A percentile compares a stretch with the other conserved stretches of the same genome.
These are phyloP conservation scores for Caenorhabditis brenneri DNA, from an alignment of 1,140 invertebrate species.

Conservation along the genomic window DNA sequence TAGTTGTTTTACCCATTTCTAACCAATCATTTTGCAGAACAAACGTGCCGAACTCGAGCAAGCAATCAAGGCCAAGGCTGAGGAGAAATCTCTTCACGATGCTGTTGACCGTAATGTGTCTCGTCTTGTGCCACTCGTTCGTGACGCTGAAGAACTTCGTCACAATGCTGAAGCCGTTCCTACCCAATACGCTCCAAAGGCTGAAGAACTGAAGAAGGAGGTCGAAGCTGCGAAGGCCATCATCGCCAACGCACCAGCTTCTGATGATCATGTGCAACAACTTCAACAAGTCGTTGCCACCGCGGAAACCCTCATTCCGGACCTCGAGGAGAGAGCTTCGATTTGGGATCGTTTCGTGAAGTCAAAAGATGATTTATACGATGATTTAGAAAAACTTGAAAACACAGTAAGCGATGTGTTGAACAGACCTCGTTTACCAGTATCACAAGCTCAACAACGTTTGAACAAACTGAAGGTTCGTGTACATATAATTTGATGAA, in stretches of 20 bases:
- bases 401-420: conserved; percentile 10
- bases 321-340: conserved; percentile 25
- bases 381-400: conserved; percentile 44
- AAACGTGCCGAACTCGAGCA: conserved; percentile 43
- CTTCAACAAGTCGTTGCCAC: conserved; percentile 22
- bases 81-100: conserved; percentile 31
- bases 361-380: conserved; percentile 45
- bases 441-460: conserved; percentile 24
- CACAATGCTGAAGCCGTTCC: conserved; percentile 42
- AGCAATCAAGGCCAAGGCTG: conserved; percentile 34
- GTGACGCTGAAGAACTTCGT: conserved; percentile 28
- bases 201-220: conserved; percentile 42
- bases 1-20: background rate
- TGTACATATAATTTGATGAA: background rate
- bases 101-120: conserved; percentile 25
- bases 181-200: conserved; percentile 41
- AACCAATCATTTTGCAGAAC: conserved; percentile 33
- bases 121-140: conserved; percentile 43
- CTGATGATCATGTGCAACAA: conserved; percentile 39
- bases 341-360: conserved; percentile 27
- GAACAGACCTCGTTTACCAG: background rate
- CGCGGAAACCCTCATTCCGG: conserved; percentile 41
- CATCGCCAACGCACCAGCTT: conserved; percentile 26
- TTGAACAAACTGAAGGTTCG: conserved; percentile 35
- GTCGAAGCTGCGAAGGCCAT: conserved; percentile 32